Evolutionary conservation across 2,113 vertebrate species (phyloP), one percentile per base, ranked within the genome.

Genomic region (Muntiacus reevesi): DNA sequence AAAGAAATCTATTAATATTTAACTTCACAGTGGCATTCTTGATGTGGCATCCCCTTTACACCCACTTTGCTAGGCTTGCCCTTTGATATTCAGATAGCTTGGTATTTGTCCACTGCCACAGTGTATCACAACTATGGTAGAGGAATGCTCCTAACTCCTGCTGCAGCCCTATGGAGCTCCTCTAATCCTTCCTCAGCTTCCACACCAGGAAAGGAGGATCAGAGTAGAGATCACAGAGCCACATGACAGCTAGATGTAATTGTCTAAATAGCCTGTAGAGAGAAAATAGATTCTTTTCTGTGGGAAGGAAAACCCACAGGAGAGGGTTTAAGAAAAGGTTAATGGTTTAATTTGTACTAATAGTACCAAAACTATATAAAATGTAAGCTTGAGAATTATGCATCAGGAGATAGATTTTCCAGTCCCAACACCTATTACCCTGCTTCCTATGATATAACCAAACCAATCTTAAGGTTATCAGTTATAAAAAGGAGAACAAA

Each of bases 211-310:
- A 43, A 91, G 33, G 94, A 95, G 25, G 28, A 43, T 86, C 81
- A 90, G 55, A 52, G n/a, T 21, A 92, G 54, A 85, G 83, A 87
- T 93, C 36, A 87, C 60, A n/a, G 36, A 86, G 59, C 23, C 71
- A 93, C 50, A 60, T 62, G 62, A 95, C 83, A 96, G 55, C 76
- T 96, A 57, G 90, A 95, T 92, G 14, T 7, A 92, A 78, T 62
- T 97, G 45, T 93, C 59, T 97, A 33, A 96, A 96, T 40, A 90
- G 25, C 28, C 7, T 84, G 36, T 59, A 92, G 43, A 54, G 5
- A 95, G 45, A 93, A 96, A 97, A 64, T 57, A 95, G 87, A 91
- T 93, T 89, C 30, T n/a, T 91, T 87, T 92, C 94, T 86, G 43
- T 93, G 54, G 54, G 76, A 96, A 87, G 33, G 21, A 97, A 97